Evolutionary conservation across 1,140 invertebrate genomes (phyloP), one percentile per base, ranked within the genome.

Genomic region (Cyrtorhinus lividipennis): DNA sequence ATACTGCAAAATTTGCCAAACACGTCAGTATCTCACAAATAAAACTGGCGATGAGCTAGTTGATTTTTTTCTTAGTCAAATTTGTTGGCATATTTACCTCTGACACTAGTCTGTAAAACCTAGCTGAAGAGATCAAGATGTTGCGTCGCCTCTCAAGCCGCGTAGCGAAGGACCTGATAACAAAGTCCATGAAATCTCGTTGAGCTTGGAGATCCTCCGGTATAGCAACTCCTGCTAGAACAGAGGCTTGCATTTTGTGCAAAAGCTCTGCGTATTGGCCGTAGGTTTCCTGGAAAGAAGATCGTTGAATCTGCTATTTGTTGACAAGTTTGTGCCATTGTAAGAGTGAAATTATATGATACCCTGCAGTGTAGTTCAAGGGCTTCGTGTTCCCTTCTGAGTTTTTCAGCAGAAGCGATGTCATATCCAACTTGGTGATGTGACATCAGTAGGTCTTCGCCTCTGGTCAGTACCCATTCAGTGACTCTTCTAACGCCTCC

Each of bases 171-270:
- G 83, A 87, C 59, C 85, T 78, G 67, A 83, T 87, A 0, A 88
- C 83, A 64, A 86, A 88, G 72, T 90, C 83, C 86, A 90, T 88
- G 69, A 85, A 85, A 68, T 85, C 83, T 65, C 80, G 76, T 64
- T 85, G 84, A 0, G 81, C 81, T 13, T 81, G 74, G 3, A 86
- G 69, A 70, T 85, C 81, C 62, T 80, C 74, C 1, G 76, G 75
- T 23, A 81, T 69, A 26, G 73, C 66, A 23, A 74, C 72, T 25
- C 79, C 78, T 20, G 76, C 74, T 45, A 73, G 75, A 1, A 77
- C 70, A 8, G 84, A 72, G 25, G 69, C 72, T 48, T 83, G 81
- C 23, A 85, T 80, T 72, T 82, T 82, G 69, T 88, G 83, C 1
- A 87, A 73, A 26, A 88, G 66, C 70, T 88, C 84, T 0, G 86